These are phyloP conservation scores for Phyllotis vaccarum DNA, from an alignment of 2,797 vertebrate genomes.

Conservation along the genomic window DNA sequence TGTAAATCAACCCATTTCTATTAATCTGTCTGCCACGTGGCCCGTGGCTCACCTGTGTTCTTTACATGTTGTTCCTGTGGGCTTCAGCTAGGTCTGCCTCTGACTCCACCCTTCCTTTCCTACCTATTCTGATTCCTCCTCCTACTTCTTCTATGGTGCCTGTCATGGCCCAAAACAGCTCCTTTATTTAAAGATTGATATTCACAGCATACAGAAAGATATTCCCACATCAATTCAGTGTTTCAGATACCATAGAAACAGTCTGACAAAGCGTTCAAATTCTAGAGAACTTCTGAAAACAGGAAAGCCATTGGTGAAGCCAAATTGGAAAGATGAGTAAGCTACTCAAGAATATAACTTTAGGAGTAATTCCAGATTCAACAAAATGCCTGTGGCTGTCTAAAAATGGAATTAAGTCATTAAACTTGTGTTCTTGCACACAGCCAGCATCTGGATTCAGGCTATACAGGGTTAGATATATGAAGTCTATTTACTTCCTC, in stretches of 20 bases:
- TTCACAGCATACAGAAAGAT: no score
- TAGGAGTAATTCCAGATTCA: neutral
- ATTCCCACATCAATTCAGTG: no score
- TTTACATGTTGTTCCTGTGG: no score
- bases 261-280: neutral
- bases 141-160: no score
- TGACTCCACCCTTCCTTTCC: no score
- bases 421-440: neutral
- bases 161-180: no score
- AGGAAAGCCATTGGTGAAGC: neutral
- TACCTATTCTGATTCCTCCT: no score
- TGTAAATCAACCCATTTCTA: no score
- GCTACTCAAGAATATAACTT: neutral
- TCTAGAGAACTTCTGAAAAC: neutral
- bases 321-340: neutral
- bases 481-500: neutral
- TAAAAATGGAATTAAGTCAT: neutral
- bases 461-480: neutral
- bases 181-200: no score
- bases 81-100: no score
- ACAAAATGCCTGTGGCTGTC: neutral
- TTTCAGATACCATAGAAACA: neutral
- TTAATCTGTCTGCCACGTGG: no score
- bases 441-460: neutral
- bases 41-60: no score